Base-by-base conservation (phyloP, 2,888 invertebrate genomes). In the Leistus spinibarbis region DNA sequence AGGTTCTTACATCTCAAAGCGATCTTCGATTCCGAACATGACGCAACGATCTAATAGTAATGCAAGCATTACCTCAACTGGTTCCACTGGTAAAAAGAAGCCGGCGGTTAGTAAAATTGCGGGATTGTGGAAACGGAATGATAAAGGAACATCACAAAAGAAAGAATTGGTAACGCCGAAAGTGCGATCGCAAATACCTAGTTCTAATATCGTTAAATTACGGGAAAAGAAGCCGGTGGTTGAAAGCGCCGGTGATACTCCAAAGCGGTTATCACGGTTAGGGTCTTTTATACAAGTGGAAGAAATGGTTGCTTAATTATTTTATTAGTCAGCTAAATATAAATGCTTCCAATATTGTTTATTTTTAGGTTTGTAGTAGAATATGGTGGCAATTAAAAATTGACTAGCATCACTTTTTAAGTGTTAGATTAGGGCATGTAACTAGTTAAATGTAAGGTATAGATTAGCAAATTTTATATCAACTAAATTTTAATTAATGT, bases 91-190 rank as follows among this genome's bases (percentile, higher is more conserved):
- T 72, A 78, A 85, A 22, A 83, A 82, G 27, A 91, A 91, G 84
- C 91, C 92, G 78, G 90, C 92, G 0, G 91, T 92, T 10, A 94
- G 94, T 83, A 93, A 93, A 83, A 93, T 95, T 70, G 93, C 94
- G 0, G 92, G 89, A 80, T 84, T 95, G 16, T 95, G 94, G 94
- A 94, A 92, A 81, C 92, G 90, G 82, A 93, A 93, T 0, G 93
- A 93, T 80, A 91, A 92, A 76, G 90, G 88, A 75, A 88, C 88
- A 78, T 88, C 87, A 63, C 84, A 87, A 2, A 82, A 86, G 67
- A 90, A 89, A 80, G 88, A 88, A 67, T 57, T 23, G 60, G 60
- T 13, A 73, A 60, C 60, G 62, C 65, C 5, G 24, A 9, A 16
- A 63, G n/a, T 40, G 22, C 70, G 9, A 10, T 54, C 19, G 20